Percentiles rank a stretch among this genome's conserved stretches.
Conservation (phyloP, 2,888 invertebrate species). For the Enchytraeus crypticus region DNA sequence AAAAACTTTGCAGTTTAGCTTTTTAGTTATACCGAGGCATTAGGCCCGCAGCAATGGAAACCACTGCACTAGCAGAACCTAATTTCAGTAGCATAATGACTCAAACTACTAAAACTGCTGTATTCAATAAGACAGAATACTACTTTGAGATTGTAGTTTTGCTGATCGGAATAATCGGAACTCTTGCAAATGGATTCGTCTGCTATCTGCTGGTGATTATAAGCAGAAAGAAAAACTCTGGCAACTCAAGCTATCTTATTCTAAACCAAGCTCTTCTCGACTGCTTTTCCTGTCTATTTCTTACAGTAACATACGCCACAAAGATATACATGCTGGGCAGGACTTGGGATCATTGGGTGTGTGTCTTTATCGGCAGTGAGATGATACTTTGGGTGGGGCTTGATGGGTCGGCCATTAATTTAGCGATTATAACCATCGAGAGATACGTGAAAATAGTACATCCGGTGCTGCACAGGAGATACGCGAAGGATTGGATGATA, state of each 20-base stretch:
- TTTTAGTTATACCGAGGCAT: no score
- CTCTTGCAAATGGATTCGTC: background rate
- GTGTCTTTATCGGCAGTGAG: conserved; percentile 5
- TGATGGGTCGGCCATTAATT: conserved; percentile 1
- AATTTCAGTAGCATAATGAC: no score
- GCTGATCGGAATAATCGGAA: background rate
- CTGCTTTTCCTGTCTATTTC: conserved; percentile 1
- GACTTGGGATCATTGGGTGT: background rate
- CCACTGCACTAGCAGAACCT: no score
- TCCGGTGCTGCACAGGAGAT: background rate
- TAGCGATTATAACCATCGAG: conserved; percentile 2
- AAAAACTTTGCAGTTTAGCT: no score
- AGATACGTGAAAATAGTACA: conserved; percentile 6
- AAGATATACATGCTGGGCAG: background rate
- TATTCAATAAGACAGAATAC: no score
- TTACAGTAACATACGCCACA: background rate
- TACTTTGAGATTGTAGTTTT: conserved; percentile 1
- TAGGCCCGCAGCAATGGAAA: no score
- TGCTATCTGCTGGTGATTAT: background rate
- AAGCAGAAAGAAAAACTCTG: background rate
- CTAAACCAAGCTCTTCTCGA: conserved; percentile 3
- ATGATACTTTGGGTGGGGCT: conserved; percentile 11
- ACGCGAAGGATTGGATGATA: conserved; percentile 3
- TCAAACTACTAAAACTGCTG: no score
- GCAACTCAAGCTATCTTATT: background rate